Conservation (phyloP, 2,888 invertebrate species). For the Pristionchus exspectatus region DNA sequence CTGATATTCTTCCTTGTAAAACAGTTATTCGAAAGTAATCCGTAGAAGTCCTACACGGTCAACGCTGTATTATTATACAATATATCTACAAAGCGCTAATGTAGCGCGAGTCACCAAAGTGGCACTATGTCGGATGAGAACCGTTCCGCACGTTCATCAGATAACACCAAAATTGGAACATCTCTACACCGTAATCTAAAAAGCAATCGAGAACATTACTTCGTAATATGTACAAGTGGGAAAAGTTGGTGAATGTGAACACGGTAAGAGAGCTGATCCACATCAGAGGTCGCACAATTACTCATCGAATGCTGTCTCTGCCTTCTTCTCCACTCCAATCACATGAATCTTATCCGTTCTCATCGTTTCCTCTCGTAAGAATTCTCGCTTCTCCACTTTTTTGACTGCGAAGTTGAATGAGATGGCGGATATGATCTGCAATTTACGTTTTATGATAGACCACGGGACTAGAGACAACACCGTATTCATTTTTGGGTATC, state of each 20-base stretch:
- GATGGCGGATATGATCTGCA: not conserved
- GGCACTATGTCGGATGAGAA: too few relatives aligned
- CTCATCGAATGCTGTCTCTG: not conserved
- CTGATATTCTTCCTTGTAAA: not conserved
- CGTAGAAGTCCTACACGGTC: conserved; percentile 1
- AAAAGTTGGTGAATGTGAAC: not conserved
- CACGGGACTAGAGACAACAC: too few relatives aligned
- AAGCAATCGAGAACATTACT: not conserved
- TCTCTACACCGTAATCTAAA: not conserved
- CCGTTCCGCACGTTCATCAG: too few relatives aligned
- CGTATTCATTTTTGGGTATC: too few relatives aligned
- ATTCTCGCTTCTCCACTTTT: not conserved
- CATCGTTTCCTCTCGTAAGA: not conserved
- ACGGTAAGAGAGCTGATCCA: too few relatives aligned
- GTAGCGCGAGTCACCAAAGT: not conserved
- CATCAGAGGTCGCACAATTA: too few relatives aligned
- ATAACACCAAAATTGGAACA: too few relatives aligned
- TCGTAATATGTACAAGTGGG: not conserved
- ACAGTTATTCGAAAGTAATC: not conserved
- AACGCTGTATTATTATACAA: not conserved
- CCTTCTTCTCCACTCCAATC: not conserved
- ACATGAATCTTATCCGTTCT: not conserved
- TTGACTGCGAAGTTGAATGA: not conserved
- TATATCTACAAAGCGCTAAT: not conserved
- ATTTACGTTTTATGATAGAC: too few relatives aligned